phyloP scores from a whole-genome alignment of 2,113 vertebrate genomes.

The Vireo altiloquus region DNA sequence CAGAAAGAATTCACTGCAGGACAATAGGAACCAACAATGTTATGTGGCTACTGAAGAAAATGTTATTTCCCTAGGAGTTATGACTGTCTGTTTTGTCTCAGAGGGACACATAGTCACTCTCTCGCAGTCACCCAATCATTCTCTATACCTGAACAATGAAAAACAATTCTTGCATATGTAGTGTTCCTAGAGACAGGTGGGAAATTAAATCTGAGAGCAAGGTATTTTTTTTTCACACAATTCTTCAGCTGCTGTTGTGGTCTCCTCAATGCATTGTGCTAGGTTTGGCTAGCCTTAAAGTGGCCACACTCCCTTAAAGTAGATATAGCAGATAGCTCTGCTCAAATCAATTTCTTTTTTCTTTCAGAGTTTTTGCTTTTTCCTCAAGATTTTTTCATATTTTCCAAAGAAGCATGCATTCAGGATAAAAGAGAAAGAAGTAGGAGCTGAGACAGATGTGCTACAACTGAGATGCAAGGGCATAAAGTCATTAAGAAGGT shows the following conservation, averaged over 20 bases:
- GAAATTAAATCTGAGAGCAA: not conserved
- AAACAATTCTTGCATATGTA: not conserved
- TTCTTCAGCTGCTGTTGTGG: fast-evolving
- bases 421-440: not conserved
- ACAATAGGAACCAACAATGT: not conserved
- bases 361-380: not conserved
- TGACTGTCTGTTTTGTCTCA: not conserved
- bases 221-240: not conserved
- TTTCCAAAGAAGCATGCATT: not conserved
- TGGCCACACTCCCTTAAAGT: not conserved
- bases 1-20: not conserved
- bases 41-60: not conserved
- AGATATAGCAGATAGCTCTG: fast-evolving
- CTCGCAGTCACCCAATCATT: not conserved
- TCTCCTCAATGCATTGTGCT: not conserved
- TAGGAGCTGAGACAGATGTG: not conserved
- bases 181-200: not conserved
- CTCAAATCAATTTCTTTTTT: not conserved
- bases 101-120: not conserved
- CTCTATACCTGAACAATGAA: not conserved
- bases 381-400: not conserved
- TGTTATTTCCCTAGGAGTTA: not conserved
- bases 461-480: not conserved
- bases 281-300: not conserved
- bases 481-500: not conserved